Percentiles rank a stretch among this genome's conserved stretches.
These are phyloP conservation scores for Hoplodrina ambigua DNA, from an alignment of 2,888 invertebrate genomes.

Conservation along the genomic window DNA sequence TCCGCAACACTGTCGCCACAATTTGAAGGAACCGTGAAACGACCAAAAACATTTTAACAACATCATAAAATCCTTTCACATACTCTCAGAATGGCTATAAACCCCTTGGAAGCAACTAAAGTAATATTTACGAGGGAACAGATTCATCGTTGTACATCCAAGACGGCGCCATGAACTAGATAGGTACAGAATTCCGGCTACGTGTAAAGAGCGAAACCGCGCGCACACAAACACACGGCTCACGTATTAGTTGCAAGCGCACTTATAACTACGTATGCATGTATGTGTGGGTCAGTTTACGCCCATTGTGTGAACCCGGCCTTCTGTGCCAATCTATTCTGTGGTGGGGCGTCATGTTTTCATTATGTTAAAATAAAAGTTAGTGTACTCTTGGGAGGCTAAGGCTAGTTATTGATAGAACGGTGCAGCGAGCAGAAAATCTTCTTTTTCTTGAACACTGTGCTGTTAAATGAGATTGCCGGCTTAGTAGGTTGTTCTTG, in stretches of 20 bases:
- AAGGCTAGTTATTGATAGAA: conserved; percentile 41
- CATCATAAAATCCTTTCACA: conserved; percentile 52
- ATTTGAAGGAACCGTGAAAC: conserved; percentile 34
- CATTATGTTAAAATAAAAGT: conserved; percentile 69
- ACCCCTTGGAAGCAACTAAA: conserved; percentile 59
- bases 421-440: conserved; percentile 33
- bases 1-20: conserved; percentile 25
- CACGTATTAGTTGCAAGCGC: neutral
- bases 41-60: conserved; percentile 47
- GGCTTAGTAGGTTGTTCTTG: conserved; percentile 4
- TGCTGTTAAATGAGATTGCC: conserved; percentile 32
- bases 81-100: conserved; percentile 46
- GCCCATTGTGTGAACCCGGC: neutral
- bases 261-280: neutral
- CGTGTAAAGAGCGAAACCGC: neutral
- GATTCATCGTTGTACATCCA: conserved; percentile 51
- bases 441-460: conserved; percentile 34
- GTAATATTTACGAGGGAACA: conserved; percentile 64
- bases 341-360: conserved; percentile 56
- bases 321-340: neutral
- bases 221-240: neutral
- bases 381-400: conserved; percentile 57
- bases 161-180: neutral
- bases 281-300: neutral
- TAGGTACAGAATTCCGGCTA: neutral